Percentiles rank a stretch among this genome's conserved stretches.
Conservation (phyloP, 2,113 vertebrate species). For the Anarhynchus alexandrinus region DNA sequence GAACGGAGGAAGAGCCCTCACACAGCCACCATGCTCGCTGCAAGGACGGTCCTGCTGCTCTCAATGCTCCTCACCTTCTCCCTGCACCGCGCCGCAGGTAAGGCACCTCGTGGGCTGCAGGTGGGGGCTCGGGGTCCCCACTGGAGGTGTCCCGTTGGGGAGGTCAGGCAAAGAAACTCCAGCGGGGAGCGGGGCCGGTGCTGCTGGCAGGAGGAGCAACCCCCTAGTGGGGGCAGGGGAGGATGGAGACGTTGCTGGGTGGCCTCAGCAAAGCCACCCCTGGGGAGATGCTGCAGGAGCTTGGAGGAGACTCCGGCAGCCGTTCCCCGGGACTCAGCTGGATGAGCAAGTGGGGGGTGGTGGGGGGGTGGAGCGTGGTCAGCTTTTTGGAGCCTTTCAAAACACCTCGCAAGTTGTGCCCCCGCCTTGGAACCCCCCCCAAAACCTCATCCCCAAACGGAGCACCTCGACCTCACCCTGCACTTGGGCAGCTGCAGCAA, state of each 20-base stretch:
- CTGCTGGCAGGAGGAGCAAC: neutral
- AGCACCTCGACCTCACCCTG: rapidly evolving
- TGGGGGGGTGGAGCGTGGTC: neutral
- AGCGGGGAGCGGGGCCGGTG: rapidly evolving
- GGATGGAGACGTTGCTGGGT: neutral
- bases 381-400: neutral
- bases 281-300: neutral
- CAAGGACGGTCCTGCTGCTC: neutral
- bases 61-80: neutral
- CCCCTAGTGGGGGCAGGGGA: neutral
- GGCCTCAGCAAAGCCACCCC: neutral
- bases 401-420: neutral
- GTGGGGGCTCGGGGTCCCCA: neutral
- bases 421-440: neutral
- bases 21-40: neutral
- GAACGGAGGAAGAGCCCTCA: neutral
- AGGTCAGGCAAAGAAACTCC: neutral
- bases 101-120: neutral
- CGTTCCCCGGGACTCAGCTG: neutral
- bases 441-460: rapidly evolving
- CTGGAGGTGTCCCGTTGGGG: rapidly evolving
- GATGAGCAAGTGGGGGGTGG: neutral
- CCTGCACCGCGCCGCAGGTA: neutral
- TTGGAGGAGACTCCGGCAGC: neutral
- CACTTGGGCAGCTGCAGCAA: neutral